Conservation (phyloP, 2,113 vertebrate genomes). For the Megaceryle torquata region DNA sequence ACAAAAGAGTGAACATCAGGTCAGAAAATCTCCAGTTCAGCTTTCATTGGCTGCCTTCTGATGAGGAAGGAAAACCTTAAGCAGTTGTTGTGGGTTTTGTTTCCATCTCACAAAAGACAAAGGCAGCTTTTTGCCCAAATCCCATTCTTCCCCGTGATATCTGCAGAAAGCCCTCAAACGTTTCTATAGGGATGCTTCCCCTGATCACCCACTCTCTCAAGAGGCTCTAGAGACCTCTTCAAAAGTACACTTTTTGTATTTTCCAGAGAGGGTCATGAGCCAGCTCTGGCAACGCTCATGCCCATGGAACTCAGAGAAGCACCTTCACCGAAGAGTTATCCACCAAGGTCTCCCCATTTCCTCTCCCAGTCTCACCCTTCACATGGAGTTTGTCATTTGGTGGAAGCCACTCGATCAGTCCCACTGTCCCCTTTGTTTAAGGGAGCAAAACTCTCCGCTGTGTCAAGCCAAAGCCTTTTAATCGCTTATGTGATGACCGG, state of each 20-base stretch:
- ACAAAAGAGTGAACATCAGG: background rate
- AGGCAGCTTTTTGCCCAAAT: background rate
- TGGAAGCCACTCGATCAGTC: background rate
- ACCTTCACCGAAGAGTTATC: background rate
- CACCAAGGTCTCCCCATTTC: background rate
- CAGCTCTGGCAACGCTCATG: background rate
- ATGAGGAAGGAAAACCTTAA: background rate
- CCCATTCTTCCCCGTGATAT: background rate
- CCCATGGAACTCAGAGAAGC: background rate
- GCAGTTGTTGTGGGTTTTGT: background rate
- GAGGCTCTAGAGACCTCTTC: background rate
- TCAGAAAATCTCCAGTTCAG: background rate
- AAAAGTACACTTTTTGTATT: background rate
- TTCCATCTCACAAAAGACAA: background rate
- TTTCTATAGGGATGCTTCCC: background rate
- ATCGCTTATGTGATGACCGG: background rate
- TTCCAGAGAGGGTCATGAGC: background rate
- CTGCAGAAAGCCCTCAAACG: background rate
- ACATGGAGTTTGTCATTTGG: background rate
- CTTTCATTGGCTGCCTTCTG: background rate
- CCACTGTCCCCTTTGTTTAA: background rate
- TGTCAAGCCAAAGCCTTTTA: background rate
- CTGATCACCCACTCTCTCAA: background rate
- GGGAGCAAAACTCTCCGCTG: background rate
- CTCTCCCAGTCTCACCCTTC: background rate